Conservation (phyloP, 2,113 vertebrate species). For the Echinops telfairi region DNA sequence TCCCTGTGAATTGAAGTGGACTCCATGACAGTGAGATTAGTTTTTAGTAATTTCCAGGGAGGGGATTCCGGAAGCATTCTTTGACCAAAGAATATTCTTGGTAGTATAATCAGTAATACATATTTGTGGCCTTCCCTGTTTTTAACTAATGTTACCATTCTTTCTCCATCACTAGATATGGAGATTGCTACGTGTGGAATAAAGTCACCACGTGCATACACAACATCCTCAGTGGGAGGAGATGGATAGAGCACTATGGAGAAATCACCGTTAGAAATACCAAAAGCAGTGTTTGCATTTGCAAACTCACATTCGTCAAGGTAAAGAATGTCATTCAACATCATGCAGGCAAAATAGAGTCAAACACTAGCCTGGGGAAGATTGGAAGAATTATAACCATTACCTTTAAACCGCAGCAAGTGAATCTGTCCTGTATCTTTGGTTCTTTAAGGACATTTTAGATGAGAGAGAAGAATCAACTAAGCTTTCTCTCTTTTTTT, state of each 20-base stretch:
- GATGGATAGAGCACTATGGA: slow-evolving; percentile 99
- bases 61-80: slow-evolving; percentile 42
- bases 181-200: slow-evolving; percentile 99
- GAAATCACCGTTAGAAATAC: slow-evolving; percentile 98
- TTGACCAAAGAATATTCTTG: slow-evolving; percentile 8
- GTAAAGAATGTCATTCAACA: slow-evolving; percentile 83
- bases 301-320: slow-evolving; percentile 99
- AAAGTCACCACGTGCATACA: slow-evolving; percentile 99
- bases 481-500: not conserved
- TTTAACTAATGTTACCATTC: slow-evolving; percentile 13
- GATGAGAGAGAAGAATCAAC: not conserved
- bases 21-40: no score
- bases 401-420: slow-evolving; percentile 11
- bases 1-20: no score
- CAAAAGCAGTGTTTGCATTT: slow-evolving; percentile 95
- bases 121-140: not conserved
- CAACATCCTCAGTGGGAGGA: slow-evolving; percentile 98
- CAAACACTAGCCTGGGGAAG: no score
- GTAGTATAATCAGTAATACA: not conserved
- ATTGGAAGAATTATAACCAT: not conserved
- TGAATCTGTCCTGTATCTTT: not conserved
- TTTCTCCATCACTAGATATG: slow-evolving; percentile 89
- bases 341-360: no score
- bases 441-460: not conserved
- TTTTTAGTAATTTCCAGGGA: not conserved